A percentile compares a stretch with the other conserved stretches of the same genome.
These are phyloP conservation scores for Chamaea fasciata DNA, from an alignment of 2,113 vertebrate genomes.

Conservation along the genomic window DNA sequence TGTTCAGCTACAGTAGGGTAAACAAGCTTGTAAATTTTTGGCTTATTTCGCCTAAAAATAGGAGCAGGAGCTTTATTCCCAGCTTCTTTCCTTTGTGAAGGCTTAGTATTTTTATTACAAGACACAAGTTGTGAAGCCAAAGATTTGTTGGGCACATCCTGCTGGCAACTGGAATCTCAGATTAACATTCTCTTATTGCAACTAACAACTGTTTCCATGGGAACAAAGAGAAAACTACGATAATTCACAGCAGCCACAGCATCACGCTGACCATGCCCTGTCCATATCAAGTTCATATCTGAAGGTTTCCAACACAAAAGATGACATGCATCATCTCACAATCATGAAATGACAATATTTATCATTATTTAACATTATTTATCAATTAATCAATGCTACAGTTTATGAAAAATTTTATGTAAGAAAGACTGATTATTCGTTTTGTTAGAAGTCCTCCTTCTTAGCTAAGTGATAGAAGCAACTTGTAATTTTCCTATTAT, in stretches of 20 bases:
- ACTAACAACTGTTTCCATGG: constrained; percentile 52
- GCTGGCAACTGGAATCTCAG: constrained; percentile 52
- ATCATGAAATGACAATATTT: neutral
- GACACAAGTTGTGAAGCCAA: neutral
- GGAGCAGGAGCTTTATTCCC: neutral
- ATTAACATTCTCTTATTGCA: constrained; percentile 64
- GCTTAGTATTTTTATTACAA: neutral
- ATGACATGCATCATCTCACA: neutral
- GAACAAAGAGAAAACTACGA: constrained; percentile 21
- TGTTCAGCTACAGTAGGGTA: neutral
- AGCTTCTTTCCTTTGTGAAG: neutral
- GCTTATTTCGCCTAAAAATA: neutral
- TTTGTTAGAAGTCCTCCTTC: neutral
- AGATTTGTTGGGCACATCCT: constrained; percentile 26
- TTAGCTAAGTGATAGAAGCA: neutral
- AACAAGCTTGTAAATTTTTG: neutral
- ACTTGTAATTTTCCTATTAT: neutral
- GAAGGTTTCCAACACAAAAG: neutral
- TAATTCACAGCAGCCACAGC: neutral
- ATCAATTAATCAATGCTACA: neutral
- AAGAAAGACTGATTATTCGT: neutral
- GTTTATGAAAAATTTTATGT: neutral
- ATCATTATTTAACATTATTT: neutral
- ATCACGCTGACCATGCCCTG: neutral
- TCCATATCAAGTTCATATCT: neutral